Evolutionary conservation across 2,888 invertebrate genomes (phyloP), one percentile per base, ranked within the genome.

Genomic region (Synanthedon myopaeformis): DNA sequence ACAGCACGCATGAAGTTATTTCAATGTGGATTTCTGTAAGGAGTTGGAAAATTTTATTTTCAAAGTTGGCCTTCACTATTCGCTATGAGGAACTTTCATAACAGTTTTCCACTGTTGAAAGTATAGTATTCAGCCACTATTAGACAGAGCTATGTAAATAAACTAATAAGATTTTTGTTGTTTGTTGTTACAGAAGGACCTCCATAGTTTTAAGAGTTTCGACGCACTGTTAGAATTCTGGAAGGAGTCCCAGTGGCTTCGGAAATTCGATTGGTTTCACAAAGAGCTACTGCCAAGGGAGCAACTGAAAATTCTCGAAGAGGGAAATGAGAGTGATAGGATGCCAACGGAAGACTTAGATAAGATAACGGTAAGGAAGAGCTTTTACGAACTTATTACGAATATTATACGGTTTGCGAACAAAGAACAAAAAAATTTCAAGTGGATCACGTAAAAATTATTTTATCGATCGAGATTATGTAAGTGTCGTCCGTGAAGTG

Each of bases 171-270:
- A 35, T 35, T 10, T 35, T 35, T 35, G 10, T 42, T 28, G n/a
- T 61, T 1, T 56, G 57, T 79, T 79, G 79, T 85, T 85, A 41
- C 77, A 87, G 86, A 75, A 51, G 42, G 67, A 70, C 59, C 63
- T 79, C 54, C 79, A 82, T 61, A 76, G 72, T 59, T 77, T 60
- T 57, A 42, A 57, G 17, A 70, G 57, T 54, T 83, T 77, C 58
- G 74, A 79, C 48, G 63, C 66, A 48, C 61, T 82, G 52, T 62
- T 75, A 28, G 59, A 54, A 17, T 58, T 60, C 35, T 83, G 77
- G 78, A 68, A 69, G 51, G 59, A 64, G n/a, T 60, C 64, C 51
- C 74, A 82, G 23, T 86, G 79, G 77, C 71, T 84, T 11, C 67
- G 77, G 56, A 72, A 72, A 54, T 70, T 72, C 56, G 57, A 66